A percentile compares a stretch with the other conserved stretches of the same genome.
These are phyloP conservation scores for Podarcis muralis DNA, from an alignment of 2,113 vertebrate genomes.

Conservation along the genomic window DNA sequence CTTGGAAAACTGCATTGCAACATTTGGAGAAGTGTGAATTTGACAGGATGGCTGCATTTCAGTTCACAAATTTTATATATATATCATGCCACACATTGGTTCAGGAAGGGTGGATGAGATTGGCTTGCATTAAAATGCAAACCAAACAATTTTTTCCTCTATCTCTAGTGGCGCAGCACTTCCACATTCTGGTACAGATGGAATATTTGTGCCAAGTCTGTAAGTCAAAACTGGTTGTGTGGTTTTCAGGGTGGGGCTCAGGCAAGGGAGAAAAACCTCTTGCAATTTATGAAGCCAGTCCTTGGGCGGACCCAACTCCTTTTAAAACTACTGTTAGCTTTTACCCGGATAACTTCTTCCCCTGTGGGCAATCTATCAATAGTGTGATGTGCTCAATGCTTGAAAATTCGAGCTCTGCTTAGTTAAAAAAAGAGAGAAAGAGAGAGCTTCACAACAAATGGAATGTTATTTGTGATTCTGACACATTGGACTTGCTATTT, in stretches of 20 bases:
- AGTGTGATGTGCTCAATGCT: not conserved
- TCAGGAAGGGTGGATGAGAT: too few relatives aligned
- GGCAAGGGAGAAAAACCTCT: not conserved
- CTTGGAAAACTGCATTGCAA: too few relatives aligned
- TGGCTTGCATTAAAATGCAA: too few relatives aligned
- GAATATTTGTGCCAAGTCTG: too few relatives aligned
- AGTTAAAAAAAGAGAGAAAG: not conserved
- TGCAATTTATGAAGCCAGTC: not conserved
- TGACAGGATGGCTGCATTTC: too few relatives aligned
- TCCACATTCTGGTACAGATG: too few relatives aligned
- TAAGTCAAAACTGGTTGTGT: not conserved
- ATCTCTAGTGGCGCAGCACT: too few relatives aligned
- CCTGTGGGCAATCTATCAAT: not conserved
- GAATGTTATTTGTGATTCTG: slow-evolving; percentile 28
- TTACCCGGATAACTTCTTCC: not conserved
- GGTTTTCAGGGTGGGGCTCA: not conserved
- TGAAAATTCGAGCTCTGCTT: not conserved
- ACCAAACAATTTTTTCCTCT: too few relatives aligned
- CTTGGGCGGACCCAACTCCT: not conserved
- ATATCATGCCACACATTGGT: too few relatives aligned
- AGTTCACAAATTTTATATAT: too few relatives aligned
- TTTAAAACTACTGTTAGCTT: not conserved
- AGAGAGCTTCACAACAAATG: not conserved
- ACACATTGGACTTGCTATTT: slow-evolving; percentile 4
- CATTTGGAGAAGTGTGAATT: too few relatives aligned